These are phyloP conservation scores for Teleopsis dalmanni DNA, from an alignment of 1,140 invertebrate genomes.

Conservation along the genomic window DNA sequence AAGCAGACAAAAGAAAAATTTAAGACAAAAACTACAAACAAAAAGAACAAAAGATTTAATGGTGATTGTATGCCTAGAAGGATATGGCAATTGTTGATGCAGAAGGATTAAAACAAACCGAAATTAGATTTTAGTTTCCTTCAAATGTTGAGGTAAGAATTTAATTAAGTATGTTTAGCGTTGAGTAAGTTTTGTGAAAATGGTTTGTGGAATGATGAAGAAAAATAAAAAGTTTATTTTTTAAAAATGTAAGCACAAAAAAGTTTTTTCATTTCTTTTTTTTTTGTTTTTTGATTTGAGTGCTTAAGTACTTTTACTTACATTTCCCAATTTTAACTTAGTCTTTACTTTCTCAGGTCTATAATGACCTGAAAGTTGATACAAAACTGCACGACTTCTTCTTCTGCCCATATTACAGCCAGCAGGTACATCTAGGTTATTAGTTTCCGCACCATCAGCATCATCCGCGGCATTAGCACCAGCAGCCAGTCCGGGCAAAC, in stretches of 20 bases:
- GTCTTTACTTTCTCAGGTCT: slow-evolving; percentile 88
- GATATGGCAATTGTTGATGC: no score
- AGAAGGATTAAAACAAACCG: no score
- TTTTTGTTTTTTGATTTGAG: not conserved
- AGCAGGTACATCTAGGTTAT: slow-evolving; percentile 74
- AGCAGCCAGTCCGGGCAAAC: slow-evolving; percentile 60
- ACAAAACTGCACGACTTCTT: slow-evolving; percentile 87
- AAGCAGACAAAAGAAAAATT: not conserved
- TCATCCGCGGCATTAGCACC: slow-evolving; percentile 46
- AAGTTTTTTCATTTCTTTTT: slow-evolving; percentile 1
- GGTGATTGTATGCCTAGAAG: no score
- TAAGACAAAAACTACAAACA: not conserved
- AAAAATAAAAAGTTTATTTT: no score
- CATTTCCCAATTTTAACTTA: slow-evolving; percentile 91
- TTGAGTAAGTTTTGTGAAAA: no score
- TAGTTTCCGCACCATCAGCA: slow-evolving; percentile 60
- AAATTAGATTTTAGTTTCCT: no score
- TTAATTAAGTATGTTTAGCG: no score
- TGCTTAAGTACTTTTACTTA: slow-evolving; percentile 50
- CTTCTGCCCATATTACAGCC: slow-evolving; percentile 81
- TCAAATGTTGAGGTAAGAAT: no score
- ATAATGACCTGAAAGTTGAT: slow-evolving; percentile 93
- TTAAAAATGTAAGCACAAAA: not conserved
- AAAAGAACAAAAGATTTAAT: slow-evolving; percentile 6
- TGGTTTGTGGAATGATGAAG: no score